Conservation (phyloP, 2,797 vertebrate genomes). For the Pangasius sanitwongsei region DNA sequence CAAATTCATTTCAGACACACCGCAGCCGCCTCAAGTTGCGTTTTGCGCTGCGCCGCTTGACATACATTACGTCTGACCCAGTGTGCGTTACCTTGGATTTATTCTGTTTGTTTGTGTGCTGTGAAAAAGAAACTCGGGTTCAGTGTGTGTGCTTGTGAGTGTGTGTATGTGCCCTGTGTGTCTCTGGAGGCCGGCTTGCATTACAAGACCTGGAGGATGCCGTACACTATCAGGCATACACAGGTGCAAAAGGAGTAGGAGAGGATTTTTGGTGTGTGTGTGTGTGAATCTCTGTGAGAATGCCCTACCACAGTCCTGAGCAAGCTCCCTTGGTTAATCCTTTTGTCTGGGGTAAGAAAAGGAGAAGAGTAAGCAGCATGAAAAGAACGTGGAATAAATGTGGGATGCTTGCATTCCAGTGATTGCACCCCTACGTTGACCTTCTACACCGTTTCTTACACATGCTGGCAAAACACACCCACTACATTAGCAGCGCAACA, state of each 20-base stretch:
- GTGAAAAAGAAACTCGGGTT: neutral
- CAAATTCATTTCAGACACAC: neutral
- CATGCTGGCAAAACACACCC: neutral
- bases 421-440: neutral
- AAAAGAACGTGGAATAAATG: neutral
- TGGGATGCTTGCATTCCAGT: neutral
- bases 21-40: no score
- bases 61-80: neutral
- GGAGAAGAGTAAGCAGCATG: neutral
- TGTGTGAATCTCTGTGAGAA: slow-evolving; percentile 9
- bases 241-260: slow-evolving; percentile 47
- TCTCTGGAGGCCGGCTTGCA: slow-evolving; percentile 10
- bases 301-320: slow-evolving; percentile 19
- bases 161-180: neutral
- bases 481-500: slow-evolving; percentile 1
- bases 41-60: neutral
- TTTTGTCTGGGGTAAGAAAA: slow-evolving; percentile 39
- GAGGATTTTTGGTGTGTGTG: neutral
- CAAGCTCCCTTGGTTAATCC: slow-evolving; percentile 42
- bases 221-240: slow-evolving; percentile 32
- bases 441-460: neutral
- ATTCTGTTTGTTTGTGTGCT: neutral
- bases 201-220: slow-evolving; percentile 28
- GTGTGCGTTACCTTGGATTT: neutral
- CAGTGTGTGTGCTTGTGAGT: neutral